Conservation (phyloP, 2,797 vertebrate species). For the Stomatorhinus walkeri region DNA sequence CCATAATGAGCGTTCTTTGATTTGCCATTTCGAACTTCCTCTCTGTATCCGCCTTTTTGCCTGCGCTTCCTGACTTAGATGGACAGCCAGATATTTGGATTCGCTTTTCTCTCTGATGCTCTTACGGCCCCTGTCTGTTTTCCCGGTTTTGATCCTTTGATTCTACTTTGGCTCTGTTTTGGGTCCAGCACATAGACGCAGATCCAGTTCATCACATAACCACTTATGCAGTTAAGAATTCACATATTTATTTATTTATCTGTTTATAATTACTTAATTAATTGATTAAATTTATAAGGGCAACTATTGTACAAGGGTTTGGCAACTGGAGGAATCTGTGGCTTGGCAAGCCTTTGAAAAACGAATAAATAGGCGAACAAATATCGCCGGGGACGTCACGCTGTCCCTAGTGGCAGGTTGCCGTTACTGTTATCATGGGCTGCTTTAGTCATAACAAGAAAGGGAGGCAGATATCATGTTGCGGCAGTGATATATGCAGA, state of each 20-base stretch:
- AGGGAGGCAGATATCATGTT: conserved; percentile 9
- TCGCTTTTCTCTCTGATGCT: not conserved
- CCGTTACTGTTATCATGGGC: not conserved
- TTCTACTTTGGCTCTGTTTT: not conserved
- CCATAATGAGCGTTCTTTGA: not conserved
- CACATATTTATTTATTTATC: not conserved
- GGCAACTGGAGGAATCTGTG: not conserved
- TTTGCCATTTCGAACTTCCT: not conserved
- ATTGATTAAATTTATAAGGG: not conserved
- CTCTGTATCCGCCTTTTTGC: not conserved
- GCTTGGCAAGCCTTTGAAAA: not conserved
- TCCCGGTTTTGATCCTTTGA: not conserved
- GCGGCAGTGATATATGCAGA: conserved; percentile 6
- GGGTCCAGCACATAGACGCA: not conserved
- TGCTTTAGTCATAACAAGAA: conserved; percentile 5
- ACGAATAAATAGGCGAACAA: not conserved
- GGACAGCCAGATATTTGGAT: not conserved
- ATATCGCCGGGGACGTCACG: not conserved
- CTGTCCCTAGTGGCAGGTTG: conserved; percentile 5
- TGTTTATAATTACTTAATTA: not conserved
- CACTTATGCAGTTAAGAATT: not conserved
- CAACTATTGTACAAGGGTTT: not conserved
- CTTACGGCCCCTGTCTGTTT: not conserved
- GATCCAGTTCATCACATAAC: not conserved
- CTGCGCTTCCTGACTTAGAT: not conserved